Evolutionary conservation across 2,888 invertebrate genomes (phyloP).

Genomic region (Caenorhabditis imperialis): DNA sequence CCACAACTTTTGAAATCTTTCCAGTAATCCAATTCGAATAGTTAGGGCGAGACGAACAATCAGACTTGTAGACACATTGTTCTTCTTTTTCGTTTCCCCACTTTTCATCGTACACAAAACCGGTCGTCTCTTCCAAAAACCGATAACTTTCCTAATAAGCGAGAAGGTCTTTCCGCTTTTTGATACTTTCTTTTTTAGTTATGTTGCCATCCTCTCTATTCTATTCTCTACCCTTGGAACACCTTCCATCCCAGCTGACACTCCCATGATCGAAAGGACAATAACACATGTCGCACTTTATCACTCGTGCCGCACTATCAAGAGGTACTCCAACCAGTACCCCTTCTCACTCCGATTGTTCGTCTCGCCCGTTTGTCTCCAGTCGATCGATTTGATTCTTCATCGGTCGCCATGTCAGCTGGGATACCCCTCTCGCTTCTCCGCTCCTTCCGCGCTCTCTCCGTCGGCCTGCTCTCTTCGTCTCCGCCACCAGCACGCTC

Average conservation of each 20-base stretch:
- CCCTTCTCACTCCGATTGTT: background rate
- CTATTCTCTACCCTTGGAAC: background rate
- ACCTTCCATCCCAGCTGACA: no score
- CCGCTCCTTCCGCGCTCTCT: background rate
- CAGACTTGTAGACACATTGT: background rate
- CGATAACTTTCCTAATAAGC: slow-evolving; percentile 20
- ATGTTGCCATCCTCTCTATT: background rate
- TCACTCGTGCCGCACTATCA: no score
- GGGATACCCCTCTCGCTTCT: slow-evolving; percentile 6
- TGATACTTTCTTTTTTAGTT: slow-evolving; percentile 1
- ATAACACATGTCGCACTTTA: no score
- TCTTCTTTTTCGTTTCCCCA: background rate
- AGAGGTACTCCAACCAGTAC: background rate
- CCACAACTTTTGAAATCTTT: no score
- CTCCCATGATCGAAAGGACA: no score
- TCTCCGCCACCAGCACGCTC: background rate
- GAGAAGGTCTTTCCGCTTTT: background rate
- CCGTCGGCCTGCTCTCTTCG: no score
- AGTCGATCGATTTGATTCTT: slow-evolving; percentile 45
- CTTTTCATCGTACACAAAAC: background rate
- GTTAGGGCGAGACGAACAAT: background rate
- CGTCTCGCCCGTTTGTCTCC: slow-evolving; percentile 11
- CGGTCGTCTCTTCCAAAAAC: slow-evolving; percentile 7
- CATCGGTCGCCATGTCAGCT: slow-evolving; percentile 47
- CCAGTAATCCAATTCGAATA: background rate